These are phyloP conservation scores for Octopus sinensis DNA, from an alignment of 1,140 invertebrate genomes.

Conservation along the genomic window DNA sequence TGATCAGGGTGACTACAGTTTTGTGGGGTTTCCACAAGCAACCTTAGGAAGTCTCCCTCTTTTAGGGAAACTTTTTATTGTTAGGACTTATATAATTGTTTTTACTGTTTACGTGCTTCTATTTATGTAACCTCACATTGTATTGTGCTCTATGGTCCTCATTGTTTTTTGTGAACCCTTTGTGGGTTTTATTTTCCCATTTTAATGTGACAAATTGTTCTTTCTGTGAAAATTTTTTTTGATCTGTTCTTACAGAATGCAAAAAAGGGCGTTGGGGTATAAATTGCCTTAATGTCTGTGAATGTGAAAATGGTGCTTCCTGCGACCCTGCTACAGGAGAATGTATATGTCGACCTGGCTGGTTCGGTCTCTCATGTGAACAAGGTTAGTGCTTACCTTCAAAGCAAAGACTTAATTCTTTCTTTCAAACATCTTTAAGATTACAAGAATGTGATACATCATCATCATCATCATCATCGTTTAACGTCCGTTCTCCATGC, in stretches of 20 bases:
- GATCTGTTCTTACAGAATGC: not conserved
- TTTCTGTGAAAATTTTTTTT: not conserved
- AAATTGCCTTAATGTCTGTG: slow-evolving; percentile 49
- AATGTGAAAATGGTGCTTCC: slow-evolving; percentile 57
- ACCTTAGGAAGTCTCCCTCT: too few relatives aligned
- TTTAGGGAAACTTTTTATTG: too few relatives aligned
- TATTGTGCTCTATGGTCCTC: too few relatives aligned
- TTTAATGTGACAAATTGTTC: not conserved
- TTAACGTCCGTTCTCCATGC: too few relatives aligned
- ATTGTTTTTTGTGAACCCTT: not conserved
- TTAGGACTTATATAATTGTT: too few relatives aligned
- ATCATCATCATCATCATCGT: too few relatives aligned
- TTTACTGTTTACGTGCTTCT: too few relatives aligned
- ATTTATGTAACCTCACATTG: too few relatives aligned
- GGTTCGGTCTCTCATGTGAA: slow-evolving; percentile 56
- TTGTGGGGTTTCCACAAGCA: too few relatives aligned
- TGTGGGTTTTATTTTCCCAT: not conserved
- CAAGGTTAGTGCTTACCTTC: slow-evolving; percentile 36
- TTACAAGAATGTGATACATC: too few relatives aligned
- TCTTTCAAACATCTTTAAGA: too few relatives aligned
- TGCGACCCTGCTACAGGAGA: slow-evolving; percentile 62
- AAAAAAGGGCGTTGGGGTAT: slow-evolving; percentile 49
- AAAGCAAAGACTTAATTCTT: not conserved
- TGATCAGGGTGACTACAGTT: too few relatives aligned
- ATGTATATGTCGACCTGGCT: slow-evolving; percentile 78